phyloP scores from a whole-genome alignment of 2,113 vertebrate species.

The Myotis lucifugus region DNA sequence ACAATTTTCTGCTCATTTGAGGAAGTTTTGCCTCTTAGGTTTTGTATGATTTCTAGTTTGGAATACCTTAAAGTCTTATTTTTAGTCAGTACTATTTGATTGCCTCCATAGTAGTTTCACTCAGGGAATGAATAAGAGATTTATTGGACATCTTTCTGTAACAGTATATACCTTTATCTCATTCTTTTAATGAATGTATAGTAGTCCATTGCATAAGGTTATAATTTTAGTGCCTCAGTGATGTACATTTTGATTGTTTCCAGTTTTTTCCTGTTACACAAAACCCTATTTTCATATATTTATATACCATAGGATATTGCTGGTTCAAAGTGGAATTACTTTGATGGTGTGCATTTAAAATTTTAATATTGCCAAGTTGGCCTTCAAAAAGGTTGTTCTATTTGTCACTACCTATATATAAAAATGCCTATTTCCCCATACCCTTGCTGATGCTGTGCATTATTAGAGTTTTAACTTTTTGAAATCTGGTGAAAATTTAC shows the following conservation, averaged over 20 bases:
- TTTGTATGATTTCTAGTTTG: not conserved
- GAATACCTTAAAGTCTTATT: not conserved
- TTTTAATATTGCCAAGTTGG: not conserved
- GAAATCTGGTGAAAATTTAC: not conserved
- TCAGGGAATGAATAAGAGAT: constrained; percentile 1
- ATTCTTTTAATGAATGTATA: not conserved
- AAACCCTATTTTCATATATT: not conserved
- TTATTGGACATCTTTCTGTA: not conserved
- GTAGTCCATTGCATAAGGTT: not conserved
- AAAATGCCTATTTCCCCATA: not conserved
- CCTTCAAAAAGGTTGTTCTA: not conserved
- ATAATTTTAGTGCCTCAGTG: not conserved
- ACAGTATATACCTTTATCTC: not conserved
- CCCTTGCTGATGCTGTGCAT: not conserved
- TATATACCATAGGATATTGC: not conserved
- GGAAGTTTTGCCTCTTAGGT: not conserved
- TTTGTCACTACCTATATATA: constrained; percentile 13
- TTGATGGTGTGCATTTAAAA: not conserved
- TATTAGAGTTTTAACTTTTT: constrained; percentile 31
- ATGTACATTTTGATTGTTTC: not conserved
- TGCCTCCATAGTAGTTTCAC: not conserved
- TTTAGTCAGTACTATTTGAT: constrained; percentile 25
- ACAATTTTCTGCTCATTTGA: not conserved
- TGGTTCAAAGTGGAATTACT: constrained; percentile 26
- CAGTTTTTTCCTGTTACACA: not conserved